Percentiles rank a stretch among this genome's conserved stretches.
phyloP scores from a whole-genome alignment of 2,113 vertebrate genomes.

The Chascanopsetta lugubris region DNA sequence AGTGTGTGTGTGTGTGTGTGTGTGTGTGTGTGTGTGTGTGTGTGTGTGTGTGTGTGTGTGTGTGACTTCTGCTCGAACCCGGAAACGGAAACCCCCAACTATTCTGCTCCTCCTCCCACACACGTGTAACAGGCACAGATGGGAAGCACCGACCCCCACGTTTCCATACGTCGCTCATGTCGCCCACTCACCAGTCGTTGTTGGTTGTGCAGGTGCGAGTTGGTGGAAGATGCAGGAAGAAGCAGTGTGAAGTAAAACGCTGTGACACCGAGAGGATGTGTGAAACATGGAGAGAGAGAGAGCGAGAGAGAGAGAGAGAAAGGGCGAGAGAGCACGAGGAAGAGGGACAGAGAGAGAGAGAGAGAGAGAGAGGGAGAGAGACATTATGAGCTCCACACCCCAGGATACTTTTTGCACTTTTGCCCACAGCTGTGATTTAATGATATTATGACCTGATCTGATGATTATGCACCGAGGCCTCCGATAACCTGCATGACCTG shows the following conservation, averaged over 20 bases:
- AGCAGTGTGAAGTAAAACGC: conserved; percentile 22
- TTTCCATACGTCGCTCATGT: background rate
- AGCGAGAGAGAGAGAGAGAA: background rate
- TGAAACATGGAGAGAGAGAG: conserved; percentile 10
- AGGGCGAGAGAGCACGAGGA: conserved; percentile 7
- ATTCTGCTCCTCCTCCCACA: background rate
- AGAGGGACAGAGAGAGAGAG: background rate
- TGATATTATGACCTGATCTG: conserved; percentile 24
- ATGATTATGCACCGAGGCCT: conserved; percentile 28
- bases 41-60: too few relatives aligned
- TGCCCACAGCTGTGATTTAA: conserved; percentile 35
- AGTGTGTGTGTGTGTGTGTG: too few relatives aligned
- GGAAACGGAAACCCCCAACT: background rate
- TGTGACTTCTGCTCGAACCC: conserved; percentile 38
- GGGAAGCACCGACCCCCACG: conserved; percentile 11
- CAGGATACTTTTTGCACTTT: conserved; percentile 17
- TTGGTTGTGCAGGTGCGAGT: conserved; percentile 37
- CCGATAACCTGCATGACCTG: conserved; percentile 38
- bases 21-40: too few relatives aligned
- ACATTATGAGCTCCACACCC: too few relatives aligned
- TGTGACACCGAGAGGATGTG: conserved; percentile 17
- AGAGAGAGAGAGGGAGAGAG: background rate
- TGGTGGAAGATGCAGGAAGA: conserved; percentile 33
- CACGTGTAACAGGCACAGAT: conserved; percentile 36
- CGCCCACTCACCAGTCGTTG: too few relatives aligned